Evolutionary conservation across 2,888 invertebrate genomes (phyloP).

Genomic region (Malachius bipustulatus): DNA sequence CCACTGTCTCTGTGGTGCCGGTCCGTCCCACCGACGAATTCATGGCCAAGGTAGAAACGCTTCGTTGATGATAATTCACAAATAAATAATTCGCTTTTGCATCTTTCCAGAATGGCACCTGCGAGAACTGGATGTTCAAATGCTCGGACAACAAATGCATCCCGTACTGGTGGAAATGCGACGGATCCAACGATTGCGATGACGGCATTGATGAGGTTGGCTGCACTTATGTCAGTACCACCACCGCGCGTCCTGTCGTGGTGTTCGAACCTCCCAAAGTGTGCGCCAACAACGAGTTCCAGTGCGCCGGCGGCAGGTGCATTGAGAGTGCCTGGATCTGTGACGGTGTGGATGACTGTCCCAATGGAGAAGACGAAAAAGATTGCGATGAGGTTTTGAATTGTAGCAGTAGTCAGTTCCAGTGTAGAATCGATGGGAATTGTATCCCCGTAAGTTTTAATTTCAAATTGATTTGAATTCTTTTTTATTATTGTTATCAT

Average conservation of each 20-base stretch:
- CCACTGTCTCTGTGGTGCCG: constrained; percentile 18
- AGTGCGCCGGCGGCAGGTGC: constrained; percentile 45
- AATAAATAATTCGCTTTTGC: constrained; percentile 16
- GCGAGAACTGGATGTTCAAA: constrained; percentile 68
- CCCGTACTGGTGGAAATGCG: constrained; percentile 73
- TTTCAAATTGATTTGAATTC: constrained; percentile 28
- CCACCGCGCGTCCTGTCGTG: constrained; percentile 3
- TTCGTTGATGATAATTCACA: constrained; percentile 18
- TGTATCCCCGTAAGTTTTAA: constrained; percentile 40
- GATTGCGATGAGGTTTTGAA: constrained; percentile 26
- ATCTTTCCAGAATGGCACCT: constrained; percentile 33
- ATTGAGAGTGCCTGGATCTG: constrained; percentile 51
- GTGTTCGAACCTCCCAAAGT: constrained; percentile 19
- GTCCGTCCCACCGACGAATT: constrained; percentile 10
- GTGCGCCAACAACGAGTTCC: constrained; percentile 47
- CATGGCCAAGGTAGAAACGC: constrained; percentile 10
- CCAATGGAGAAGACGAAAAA: constrained; percentile 49
- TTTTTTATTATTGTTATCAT: too few species aligned
- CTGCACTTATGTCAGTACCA: constrained; percentile 19
- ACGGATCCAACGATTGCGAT: constrained; percentile 62
- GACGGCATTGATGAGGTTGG: constrained; percentile 64
- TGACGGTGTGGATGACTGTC: constrained; percentile 48
- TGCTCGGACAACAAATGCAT: constrained; percentile 60
- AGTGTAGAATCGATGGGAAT: constrained; percentile 49
- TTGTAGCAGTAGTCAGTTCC: constrained; percentile 41